These are phyloP conservation scores for Frankliniella fusca DNA, from an alignment of 2,888 invertebrate species.

Conservation along the genomic window DNA sequence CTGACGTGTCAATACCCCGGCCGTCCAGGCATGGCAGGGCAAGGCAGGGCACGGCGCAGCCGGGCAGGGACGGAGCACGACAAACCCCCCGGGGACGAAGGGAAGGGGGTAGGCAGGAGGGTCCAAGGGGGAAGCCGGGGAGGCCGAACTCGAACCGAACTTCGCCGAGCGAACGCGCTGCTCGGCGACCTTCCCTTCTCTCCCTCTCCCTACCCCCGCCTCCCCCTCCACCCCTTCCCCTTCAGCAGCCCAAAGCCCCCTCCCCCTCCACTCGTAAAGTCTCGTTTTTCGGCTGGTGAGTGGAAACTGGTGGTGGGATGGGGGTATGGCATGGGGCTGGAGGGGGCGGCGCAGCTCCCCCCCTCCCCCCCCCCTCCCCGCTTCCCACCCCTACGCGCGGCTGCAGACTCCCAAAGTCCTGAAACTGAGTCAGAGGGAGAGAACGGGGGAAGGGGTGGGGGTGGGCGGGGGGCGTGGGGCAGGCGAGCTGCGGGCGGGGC, in stretches of 20 bases:
- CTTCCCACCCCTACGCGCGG: not conserved
- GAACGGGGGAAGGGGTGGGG: not conserved
- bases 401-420: conserved; percentile 23
- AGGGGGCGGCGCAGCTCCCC: not conserved
- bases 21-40: too few relatives aligned
- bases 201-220: not conserved
- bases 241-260: not conserved
- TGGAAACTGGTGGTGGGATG: not conserved
- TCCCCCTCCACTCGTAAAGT: conserved; percentile 11
- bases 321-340: not conserved
- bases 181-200: not conserved
- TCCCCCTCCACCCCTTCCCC: not conserved
- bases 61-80: too few relatives aligned
- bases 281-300: conserved; percentile 21
- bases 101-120: not conserved
- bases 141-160: not conserved
- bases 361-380: not conserved
- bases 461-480: not conserved
- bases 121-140: not conserved
- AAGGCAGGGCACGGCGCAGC: too few relatives aligned
- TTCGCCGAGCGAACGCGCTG: not conserved
- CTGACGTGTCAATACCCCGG: too few relatives aligned
- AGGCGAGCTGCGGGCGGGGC: not conserved
- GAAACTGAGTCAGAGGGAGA: conserved; percentile 7
- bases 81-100: too few relatives aligned